Percentiles rank a stretch among this genome's conserved stretches.
phyloP scores from a whole-genome alignment of 2,113 vertebrate species.

The Cephalophus harveyi region DNA sequence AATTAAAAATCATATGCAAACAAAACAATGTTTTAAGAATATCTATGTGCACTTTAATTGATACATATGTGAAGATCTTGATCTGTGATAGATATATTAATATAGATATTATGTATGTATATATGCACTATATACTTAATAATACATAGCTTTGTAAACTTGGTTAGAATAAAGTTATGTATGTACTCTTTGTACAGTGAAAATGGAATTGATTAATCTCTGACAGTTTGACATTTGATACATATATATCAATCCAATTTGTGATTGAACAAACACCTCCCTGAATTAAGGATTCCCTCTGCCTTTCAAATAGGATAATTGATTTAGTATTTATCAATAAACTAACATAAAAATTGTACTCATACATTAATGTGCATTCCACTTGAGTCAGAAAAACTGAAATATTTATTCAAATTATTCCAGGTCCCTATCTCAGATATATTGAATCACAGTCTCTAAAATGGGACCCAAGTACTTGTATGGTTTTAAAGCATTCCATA shows the following conservation, averaged over 20 bases:
- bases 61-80: neutral
- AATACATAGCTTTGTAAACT: neutral
- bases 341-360: neutral
- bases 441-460: neutral
- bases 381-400: neutral
- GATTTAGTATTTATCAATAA: neutral
- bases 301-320: neutral
- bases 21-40: neutral
- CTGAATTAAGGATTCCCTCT: neutral
- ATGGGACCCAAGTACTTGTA: rapidly evolving
- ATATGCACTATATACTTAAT: neutral
- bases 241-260: neutral
- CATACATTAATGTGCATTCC: neutral
- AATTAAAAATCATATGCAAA: neutral
- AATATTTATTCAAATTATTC: neutral
- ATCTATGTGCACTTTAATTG: neutral
- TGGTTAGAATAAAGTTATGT: neutral
- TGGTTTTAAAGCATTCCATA: neutral
- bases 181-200: neutral
- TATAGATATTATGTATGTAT: neutral
- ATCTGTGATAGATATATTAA: neutral
- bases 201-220: neutral
- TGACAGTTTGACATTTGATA: neutral
- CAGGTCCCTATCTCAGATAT: neutral
- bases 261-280: neutral